Base-by-base conservation (phyloP, 1,140 invertebrate genomes). In the Globodera ellingtonae region DNA sequence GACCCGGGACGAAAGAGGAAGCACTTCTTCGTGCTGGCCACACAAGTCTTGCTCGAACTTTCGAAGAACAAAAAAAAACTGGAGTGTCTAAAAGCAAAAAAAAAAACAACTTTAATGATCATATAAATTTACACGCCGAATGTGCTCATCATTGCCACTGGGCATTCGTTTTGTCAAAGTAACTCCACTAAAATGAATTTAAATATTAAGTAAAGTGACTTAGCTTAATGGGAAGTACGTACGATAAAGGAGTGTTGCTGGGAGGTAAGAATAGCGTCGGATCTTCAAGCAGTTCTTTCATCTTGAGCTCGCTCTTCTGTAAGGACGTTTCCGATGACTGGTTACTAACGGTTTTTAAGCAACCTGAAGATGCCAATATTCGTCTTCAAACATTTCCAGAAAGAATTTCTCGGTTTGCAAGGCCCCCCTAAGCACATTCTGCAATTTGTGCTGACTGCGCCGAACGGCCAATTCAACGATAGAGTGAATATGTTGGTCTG, bases 351-450 rank as follows among this genome's bases (percentile, higher is more conserved):
- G 24, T 24, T 35, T 35, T 35, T 35, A 35, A 35, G 35, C 6
- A 48, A 86, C 91, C 84, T 88, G 91, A 92, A 98, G 94, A 90
- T 97, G 95, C 88, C 94, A 94, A 90, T 92, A 94, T 92, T 99
- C 97, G 90, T 98, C 95, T 91, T 99, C 97, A 91, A 99, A 99
- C 92, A 98, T 95, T 89, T 99, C 97, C 50, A 98, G 91, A 91
- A 99, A 99, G 83, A 98, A 96, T 88, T 98, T 96, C 91, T 98
- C 96, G 91, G 97, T 97, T 90, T 96, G 97, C 89, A 97, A 96
- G 91, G 95, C 96, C 62, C 91, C 24, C 96, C 94, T 91, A 87
- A 93, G 93, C 83, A 92, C 78, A 87, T 94, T 92, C 84, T 79
- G 50, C 4, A 86, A 50, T 21, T 78, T 74, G n/a, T 81, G 50